Evolutionary conservation across 2,888 invertebrate species (phyloP), one percentile per base, ranked within the genome.

Genomic region (Limnephilus lunatus): DNA sequence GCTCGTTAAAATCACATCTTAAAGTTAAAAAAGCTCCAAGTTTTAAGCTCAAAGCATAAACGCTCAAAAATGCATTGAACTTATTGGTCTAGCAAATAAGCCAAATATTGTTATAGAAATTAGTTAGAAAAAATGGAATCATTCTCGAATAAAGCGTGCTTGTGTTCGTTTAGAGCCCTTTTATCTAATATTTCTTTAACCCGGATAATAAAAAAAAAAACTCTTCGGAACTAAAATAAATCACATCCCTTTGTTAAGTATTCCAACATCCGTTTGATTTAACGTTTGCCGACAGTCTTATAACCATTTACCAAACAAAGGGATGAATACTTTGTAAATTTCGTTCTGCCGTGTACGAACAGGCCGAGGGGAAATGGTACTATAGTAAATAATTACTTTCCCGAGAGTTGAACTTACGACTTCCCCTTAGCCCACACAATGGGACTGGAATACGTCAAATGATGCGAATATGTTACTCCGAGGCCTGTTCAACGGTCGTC

Each of bases 391-490:
- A 81, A 32, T 39, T 80, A 25, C 35, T 89, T 89, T 89, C 35
- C 81, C 81, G 80, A 81, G 15, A 68, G 81, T 81, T 35, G 81
- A 81, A 53, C 44, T 39, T 82, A 82, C 32, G 39, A 48, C 81
- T 82, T 90, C 39, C 83, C 30, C 35, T 83, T 35, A 48, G 82
- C 32, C 53, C 32, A 31, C 90, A 48, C 82, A 90, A 90, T 48
- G 48, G 90, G 44, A 9, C 30, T 81, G 30, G n/a, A 90, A 90
- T 83, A 48, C 48, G 90, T 25, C 83, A 90, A 90, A 90, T 90
- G 82, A 90, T 30, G 90, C 32, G 81, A 48, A 19, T 83, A 90
- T 53, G 87, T 87, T 87, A 12, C 31, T 48, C 87, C 31, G 3
- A 87, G 53, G 87, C 31, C 87, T 31, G 5, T 53, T 87, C 53